These are phyloP conservation scores for Liodrosophila aerea DNA, from an alignment of 2,888 invertebrate species.

Conservation along the genomic window DNA sequence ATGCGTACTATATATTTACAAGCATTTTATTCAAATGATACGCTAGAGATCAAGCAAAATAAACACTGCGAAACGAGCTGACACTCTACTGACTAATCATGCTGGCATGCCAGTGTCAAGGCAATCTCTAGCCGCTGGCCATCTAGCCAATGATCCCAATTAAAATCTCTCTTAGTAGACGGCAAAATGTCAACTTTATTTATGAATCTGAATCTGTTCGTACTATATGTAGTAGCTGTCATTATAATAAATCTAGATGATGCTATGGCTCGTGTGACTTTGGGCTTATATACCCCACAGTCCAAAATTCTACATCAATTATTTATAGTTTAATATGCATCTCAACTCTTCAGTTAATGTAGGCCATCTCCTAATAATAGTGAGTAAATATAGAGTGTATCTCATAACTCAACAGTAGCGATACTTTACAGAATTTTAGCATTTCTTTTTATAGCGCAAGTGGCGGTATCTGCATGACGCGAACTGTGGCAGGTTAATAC, in stretches of 20 bases:
- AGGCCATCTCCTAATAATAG: too few species aligned
- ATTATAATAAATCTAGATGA: conserved; percentile 39
- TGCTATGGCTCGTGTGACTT: conserved; percentile 28
- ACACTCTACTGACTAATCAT: conserved; percentile 24
- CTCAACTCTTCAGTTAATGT: too few species aligned
- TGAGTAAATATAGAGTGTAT: too few species aligned
- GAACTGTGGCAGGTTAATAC: conserved; percentile 42
- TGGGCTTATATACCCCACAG: conserved; percentile 10
- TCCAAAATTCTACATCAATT: neutral
- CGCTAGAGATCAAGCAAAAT: neutral
- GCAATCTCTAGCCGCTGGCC: conserved; percentile 11
- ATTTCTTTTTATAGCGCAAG: conserved; percentile 41
- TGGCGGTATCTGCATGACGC: conserved; percentile 69
- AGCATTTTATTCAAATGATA: neutral
- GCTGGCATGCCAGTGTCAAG: conserved; percentile 39
- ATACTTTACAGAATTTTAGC: too few species aligned
- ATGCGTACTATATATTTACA: conserved; percentile 52
- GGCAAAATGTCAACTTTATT: neutral
- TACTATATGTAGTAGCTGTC: conserved; percentile 9
- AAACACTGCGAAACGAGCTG: neutral
- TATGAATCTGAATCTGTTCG: neutral
- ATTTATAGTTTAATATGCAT: too few species aligned
- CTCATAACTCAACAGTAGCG: too few species aligned
- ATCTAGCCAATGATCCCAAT: conserved; percentile 41
- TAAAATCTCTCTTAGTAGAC: conserved; percentile 40